Conservation (phyloP, 2,113 vertebrate species). For the Toxostoma redivivum region DNA sequence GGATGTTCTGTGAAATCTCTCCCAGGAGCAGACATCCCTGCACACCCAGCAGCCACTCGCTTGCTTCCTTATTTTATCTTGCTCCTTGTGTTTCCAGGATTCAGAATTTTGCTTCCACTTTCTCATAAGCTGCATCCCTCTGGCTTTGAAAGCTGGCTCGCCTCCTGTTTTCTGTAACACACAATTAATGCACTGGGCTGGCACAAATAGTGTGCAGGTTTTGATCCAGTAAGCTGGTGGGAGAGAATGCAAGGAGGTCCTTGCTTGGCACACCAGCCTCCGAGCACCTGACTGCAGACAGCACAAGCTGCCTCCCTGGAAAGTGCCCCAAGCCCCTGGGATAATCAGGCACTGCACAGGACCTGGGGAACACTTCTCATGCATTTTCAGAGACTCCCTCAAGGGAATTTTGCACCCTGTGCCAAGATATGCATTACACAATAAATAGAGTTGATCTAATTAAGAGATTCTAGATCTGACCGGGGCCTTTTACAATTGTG, state of each 20-base stretch:
- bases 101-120: neutral
- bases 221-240: neutral
- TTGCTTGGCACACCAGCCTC: neutral
- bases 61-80: neutral
- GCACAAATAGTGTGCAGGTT: neutral
- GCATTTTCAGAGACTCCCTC: neutral
- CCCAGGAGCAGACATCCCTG: neutral
- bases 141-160: neutral
- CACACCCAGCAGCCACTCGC: neutral
- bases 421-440: neutral
- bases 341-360: neutral
- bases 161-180: neutral
- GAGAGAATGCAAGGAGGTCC: neutral
- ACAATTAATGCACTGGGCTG: neutral
- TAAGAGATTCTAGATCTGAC: neutral
- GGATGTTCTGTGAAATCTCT: neutral
- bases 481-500: neutral
- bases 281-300: fast-evolving
- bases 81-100: neutral
- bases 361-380: neutral
- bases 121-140: neutral
- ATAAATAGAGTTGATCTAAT: neutral
- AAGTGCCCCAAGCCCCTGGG: neutral
- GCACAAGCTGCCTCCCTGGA: neutral
- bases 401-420: neutral